Conservation (phyloP, 2,888 invertebrate genomes). For the Leucophenga maculata region DNA sequence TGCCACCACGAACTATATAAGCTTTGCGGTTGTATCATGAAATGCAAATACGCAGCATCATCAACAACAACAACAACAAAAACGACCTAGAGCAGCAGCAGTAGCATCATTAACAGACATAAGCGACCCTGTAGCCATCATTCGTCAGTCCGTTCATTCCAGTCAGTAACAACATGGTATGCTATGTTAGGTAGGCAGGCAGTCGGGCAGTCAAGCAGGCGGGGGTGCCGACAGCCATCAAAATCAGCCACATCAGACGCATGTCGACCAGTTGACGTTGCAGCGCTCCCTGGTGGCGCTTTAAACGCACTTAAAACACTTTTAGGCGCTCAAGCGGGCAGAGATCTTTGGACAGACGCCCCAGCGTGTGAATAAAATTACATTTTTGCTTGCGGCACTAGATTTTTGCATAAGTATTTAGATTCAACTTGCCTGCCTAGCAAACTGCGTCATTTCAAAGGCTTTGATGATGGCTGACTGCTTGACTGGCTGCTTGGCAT, state of each 20-base stretch:
- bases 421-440: too few species aligned
- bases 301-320: slow-evolving; percentile 21
- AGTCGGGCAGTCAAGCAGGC: too few species aligned
- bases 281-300: slow-evolving; percentile 5
- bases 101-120: slow-evolving; percentile 45
- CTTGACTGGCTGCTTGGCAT: background rate
- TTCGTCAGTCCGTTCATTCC: background rate
- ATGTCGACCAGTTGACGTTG: background rate
- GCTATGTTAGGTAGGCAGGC: too few species aligned
- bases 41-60: slow-evolving; percentile 16
- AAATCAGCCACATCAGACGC: slow-evolving; percentile 45
- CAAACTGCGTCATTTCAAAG: too few species aligned
- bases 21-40: slow-evolving; percentile 8
- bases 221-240: slow-evolving; percentile 54
- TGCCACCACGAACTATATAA: too few species aligned
- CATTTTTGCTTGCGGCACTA: slow-evolving; percentile 48
- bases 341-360: background rate
- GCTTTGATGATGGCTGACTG: background rate
- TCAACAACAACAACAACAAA: slow-evolving; percentile 1
- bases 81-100: background rate
- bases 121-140: slow-evolving; percentile 43
- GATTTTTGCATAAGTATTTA: background rate
- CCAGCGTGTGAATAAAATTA: slow-evolving; percentile 62
- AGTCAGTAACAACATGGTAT: background rate
- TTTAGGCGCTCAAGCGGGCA: background rate